Evolutionary conservation across 2,888 invertebrate genomes (phyloP), one percentile per base, ranked within the genome.

Genomic region (Nemotelus pantherinus): DNA sequence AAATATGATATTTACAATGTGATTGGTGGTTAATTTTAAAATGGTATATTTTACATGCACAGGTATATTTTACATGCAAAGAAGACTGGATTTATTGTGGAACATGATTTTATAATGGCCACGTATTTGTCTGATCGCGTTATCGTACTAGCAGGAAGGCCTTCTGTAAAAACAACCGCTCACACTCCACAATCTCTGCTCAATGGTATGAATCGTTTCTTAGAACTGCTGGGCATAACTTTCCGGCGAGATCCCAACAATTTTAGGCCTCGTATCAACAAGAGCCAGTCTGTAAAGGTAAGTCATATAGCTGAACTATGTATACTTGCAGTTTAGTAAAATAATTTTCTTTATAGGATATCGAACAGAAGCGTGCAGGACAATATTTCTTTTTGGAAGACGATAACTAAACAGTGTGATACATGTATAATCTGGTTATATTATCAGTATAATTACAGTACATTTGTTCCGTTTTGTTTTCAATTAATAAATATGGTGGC

Each of bases 61-160:
- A 93, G 93, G 84, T 99, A 98, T 86, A 98, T 99, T 86, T 90
- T 99, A 63, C 99, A 99, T 85, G 98, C 99, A 0, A 99, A 99
- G 89, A 97, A 99, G 87, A 99, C 99, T 5, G 99, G 99, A 9
- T 99, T 99, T 87, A 95, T 99, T 25, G 99, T 99, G 1, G 99
- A 99, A 92, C 99, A 99, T 93, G 99, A 99, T 89, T 99, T 99
- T 87, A 99, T 99, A 82, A 99, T 99, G 99, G 99, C 99, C 25
- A 99, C 99, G 0, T 99, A 99, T 87, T 90, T 98, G 80, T 97
- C 99, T 0, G 99, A 99, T 87, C 92, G 99, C 63, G 99, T 99
- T 2, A 98, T 99, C 82, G 99, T 99, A 70, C 98, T 99, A 86
- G 99, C 99, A 85, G 99, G 99, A 68, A 89, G 89, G 63, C 99